Conservation (phyloP, 1,140 invertebrate species). For the Calycopis cecrops region DNA sequence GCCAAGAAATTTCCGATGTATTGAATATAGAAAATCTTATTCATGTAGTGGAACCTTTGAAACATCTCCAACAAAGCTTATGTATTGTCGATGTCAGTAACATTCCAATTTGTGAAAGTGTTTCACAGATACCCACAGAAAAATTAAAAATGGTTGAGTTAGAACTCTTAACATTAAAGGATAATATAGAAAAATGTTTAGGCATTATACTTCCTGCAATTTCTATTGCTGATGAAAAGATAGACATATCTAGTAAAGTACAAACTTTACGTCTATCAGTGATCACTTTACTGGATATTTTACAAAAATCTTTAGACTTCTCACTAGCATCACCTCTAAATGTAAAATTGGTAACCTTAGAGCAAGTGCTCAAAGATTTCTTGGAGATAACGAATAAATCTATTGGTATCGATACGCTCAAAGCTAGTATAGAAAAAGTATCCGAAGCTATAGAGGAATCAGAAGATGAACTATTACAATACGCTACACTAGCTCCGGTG, state of each 20-base stretch:
- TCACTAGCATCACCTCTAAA: not conserved
- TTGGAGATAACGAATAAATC: constrained; percentile 35
- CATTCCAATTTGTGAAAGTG: constrained; percentile 52
- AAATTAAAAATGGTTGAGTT: constrained; percentile 42
- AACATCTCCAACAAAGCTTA: constrained; percentile 57
- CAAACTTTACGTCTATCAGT: constrained; percentile 37
- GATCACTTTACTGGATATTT: constrained; percentile 28
- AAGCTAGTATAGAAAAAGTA: constrained; percentile 38
- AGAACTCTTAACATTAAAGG: constrained; percentile 43
- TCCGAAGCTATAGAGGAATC: constrained; percentile 33
- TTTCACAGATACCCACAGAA: constrained; percentile 43
- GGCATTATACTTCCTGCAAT: constrained; percentile 38
- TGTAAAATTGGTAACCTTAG: constrained; percentile 18
- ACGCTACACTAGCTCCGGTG: constrained; percentile 29
- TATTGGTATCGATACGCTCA: constrained; percentile 39
- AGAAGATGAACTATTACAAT: constrained; percentile 45
- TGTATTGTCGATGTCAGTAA: constrained; percentile 46
- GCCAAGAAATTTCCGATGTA: constrained; percentile 31
- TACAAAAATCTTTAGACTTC: not conserved
- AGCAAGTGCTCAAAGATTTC: constrained; percentile 31
- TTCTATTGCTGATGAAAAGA: constrained; percentile 34
- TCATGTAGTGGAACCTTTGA: constrained; percentile 61
- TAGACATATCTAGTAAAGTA: constrained; percentile 45
- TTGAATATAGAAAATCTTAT: constrained; percentile 39
- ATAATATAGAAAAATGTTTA: constrained; percentile 44